Base-by-base conservation (phyloP, 2,888 invertebrate genomes). In the Drosophila borealis region DNA sequence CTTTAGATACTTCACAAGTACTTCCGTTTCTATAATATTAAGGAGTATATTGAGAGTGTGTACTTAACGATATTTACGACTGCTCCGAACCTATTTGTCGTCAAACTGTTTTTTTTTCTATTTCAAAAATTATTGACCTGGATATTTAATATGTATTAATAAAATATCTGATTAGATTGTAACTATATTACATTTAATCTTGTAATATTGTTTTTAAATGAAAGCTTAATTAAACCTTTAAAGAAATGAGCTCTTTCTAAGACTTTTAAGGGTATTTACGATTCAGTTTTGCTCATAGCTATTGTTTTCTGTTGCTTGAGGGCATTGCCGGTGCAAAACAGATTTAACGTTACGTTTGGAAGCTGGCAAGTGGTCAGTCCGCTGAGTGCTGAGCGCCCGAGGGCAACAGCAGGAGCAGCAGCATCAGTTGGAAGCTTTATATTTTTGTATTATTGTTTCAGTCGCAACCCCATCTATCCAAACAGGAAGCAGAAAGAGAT, bases 281-380 rank as follows among this genome's bases (percentile, higher is more conserved):
- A 39, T 33, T 60, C 64, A 25, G 34, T 33, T 25, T 44, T 49
- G 21, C 17, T 59, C 21, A 17, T n/a, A 36, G n/a, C 13, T 33
- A 10, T 60, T 53, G 60, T 51, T 55, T 39, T 29, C 25, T 25
- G 14, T 49, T 62, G 69, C 76, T 57, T 63, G 9, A 36, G 79
- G 78, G 51, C 71, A 46, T 13, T 67, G 61, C 64, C 80, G 67
- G 65, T 66, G 68, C 61, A 68, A 77, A 80, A 70, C 74, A 77
- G 77, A 80, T 80, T 80, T 69, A 53, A 66, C 66, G 61, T 69
- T 77, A 64, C 70, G 54, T 64, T 73, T 79, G 69, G 62, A 59
- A 78, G 69, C 78, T 78, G 81, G 66, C 80, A 80, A 80, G 80
- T 80, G 80, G 80, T 80, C 80, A 80, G 72, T 80, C 63, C 62